These are phyloP conservation scores for Pycnomerus fuliginosus DNA, from an alignment of 2,888 invertebrate species.

Conservation along the genomic window DNA sequence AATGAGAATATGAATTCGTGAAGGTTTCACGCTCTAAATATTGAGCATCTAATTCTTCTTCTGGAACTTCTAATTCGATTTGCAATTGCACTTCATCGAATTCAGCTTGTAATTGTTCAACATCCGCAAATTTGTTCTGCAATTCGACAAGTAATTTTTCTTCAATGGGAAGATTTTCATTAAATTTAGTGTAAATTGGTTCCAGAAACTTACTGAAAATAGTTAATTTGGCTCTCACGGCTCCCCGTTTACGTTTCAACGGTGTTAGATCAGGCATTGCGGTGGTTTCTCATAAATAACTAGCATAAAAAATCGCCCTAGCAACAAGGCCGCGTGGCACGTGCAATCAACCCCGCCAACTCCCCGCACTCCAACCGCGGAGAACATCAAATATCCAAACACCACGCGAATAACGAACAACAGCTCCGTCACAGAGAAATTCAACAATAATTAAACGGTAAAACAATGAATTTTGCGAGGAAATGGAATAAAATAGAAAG, in stretches of 20 bases:
- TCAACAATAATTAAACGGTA: too few relatives aligned
- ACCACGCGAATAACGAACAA: too few relatives aligned
- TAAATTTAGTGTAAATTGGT: neutral
- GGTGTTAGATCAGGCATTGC: neutral
- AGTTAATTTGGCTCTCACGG: neutral
- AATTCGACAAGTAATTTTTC: neutral
- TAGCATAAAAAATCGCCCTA: too few relatives aligned
- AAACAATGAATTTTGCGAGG: too few relatives aligned
- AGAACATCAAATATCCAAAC: too few relatives aligned
- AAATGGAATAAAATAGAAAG: too few relatives aligned
- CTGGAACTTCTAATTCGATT: neutral
- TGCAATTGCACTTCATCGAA: conserved; percentile 2
- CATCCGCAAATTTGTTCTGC: neutral
- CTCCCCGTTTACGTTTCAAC: neutral
- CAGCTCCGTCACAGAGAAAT: too few relatives aligned
- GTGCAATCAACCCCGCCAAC: too few relatives aligned
- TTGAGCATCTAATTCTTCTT: neutral
- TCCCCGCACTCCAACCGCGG: too few relatives aligned
- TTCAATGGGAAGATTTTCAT: neutral
- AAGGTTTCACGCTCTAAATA: neutral
- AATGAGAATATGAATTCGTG: neutral
- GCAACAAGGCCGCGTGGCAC: too few relatives aligned
- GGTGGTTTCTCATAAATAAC: too few relatives aligned
- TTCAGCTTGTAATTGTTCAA: neutral
- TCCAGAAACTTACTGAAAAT: neutral